phyloP scores from a whole-genome alignment of 2,113 vertebrate genomes.

The Sylvietta virens region DNA sequence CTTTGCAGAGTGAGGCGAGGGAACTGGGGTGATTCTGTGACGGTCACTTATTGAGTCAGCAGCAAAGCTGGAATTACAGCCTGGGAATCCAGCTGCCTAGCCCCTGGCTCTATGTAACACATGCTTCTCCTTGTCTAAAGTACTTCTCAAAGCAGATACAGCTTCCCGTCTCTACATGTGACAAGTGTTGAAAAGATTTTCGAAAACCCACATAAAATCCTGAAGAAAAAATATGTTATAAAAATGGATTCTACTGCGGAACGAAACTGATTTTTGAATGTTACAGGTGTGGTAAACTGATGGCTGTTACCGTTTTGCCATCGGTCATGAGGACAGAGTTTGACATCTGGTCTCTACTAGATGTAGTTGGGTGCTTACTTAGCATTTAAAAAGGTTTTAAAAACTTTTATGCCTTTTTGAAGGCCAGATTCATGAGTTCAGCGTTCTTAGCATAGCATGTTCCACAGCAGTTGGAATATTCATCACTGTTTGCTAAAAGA shows the following conservation, averaged over 20 bases:
- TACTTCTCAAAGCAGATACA: neutral
- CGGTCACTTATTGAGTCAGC: neutral
- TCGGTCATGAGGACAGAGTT: neutral
- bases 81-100: neutral
- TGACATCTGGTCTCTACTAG: neutral
- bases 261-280: neutral
- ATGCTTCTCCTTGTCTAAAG: neutral
- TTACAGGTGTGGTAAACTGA: neutral
- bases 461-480: neutral
- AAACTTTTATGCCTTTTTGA: neutral
- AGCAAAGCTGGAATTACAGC: neutral
- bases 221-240: neutral
- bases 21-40: accelerated
- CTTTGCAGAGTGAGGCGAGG: neutral
- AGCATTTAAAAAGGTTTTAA: neutral
- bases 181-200: neutral
- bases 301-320: neutral
- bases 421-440: neutral
- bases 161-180: neutral
- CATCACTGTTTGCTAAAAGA: neutral
- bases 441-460: neutral
- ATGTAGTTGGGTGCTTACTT: neutral
- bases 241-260: neutral
- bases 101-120: neutral
- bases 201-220: neutral